These are phyloP conservation scores for Neuroscelio doddi DNA, from an alignment of 2,888 invertebrate genomes.

Conservation along the genomic window DNA sequence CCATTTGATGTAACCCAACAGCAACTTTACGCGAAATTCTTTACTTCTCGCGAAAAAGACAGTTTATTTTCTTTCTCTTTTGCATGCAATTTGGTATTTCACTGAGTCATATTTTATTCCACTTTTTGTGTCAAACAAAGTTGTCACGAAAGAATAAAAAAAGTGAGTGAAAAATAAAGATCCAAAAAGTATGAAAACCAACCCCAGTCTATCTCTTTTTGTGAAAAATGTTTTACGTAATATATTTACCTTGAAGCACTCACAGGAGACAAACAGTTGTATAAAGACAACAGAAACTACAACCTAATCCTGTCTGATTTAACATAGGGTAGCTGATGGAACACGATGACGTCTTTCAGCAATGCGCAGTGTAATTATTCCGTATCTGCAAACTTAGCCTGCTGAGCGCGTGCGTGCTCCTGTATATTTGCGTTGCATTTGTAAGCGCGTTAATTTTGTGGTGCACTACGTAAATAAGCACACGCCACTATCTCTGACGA, in stretches of 20 bases:
- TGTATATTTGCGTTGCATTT: constrained; percentile 45
- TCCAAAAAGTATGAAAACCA: too few species aligned
- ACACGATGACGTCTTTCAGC: constrained; percentile 36
- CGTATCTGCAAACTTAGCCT: constrained; percentile 41
- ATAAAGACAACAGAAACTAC: constrained; percentile 13
- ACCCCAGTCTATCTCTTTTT: too few species aligned
- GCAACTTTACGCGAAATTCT: too few species aligned
- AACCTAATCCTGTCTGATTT: constrained; percentile 40
- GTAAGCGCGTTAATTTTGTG: constrained; percentile 45
- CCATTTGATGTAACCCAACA: too few species aligned
- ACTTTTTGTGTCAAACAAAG: too few species aligned
- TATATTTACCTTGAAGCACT: not conserved
- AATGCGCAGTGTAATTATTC: constrained; percentile 41
- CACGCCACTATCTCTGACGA: constrained; percentile 33
- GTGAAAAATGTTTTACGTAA: too few species aligned
- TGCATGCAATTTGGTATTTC: too few species aligned
- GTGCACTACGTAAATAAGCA: constrained; percentile 43
- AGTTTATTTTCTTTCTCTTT: too few species aligned
- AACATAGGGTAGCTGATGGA: constrained; percentile 39
- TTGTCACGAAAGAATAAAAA: too few species aligned
- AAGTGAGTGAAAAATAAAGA: too few species aligned
- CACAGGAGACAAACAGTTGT: not conserved
- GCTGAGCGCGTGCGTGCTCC: constrained; percentile 42
- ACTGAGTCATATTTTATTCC: too few species aligned
- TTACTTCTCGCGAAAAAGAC: too few species aligned